Conservation (phyloP, 2,797 vertebrate species). For the Neomorphus geoffroyi region DNA sequence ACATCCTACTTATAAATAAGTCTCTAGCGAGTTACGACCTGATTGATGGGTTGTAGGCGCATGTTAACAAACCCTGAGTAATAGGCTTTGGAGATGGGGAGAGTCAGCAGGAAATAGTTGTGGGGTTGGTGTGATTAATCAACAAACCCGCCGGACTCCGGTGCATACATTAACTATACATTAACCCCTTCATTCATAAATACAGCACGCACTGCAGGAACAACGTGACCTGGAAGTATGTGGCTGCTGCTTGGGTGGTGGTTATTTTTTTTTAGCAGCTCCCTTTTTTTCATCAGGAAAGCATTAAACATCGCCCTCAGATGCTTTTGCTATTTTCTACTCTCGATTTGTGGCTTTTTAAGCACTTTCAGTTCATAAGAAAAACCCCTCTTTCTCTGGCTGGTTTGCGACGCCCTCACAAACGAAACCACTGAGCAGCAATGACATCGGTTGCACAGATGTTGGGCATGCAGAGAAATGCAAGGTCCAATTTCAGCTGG, state of each 20-base stretch:
- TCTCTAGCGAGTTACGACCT: neutral
- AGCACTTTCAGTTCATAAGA: neutral
- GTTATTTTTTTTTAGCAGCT: neutral
- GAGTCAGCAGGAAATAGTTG: neutral
- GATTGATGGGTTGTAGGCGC: neutral
- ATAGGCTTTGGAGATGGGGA: neutral
- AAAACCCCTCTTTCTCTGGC: neutral
- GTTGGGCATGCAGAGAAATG: neutral
- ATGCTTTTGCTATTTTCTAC: neutral
- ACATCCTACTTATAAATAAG: neutral
- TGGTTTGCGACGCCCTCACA: neutral
- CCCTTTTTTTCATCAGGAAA: neutral
- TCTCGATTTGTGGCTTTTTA: neutral
- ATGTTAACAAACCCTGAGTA: neutral
- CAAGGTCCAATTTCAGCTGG: neutral
- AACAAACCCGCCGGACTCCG: neutral
- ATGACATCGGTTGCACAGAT: neutral
- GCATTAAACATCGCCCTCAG: neutral
- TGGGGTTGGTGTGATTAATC: neutral
- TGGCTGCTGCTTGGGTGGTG: neutral
- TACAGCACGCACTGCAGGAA: fast-evolving
- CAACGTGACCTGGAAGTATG: neutral
- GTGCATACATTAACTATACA: neutral
- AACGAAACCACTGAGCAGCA: neutral
- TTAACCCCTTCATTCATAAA: constrained; percentile 43